phyloP scores from a whole-genome alignment of 2,888 invertebrate species.

The Chrysolina haemoptera region DNA sequence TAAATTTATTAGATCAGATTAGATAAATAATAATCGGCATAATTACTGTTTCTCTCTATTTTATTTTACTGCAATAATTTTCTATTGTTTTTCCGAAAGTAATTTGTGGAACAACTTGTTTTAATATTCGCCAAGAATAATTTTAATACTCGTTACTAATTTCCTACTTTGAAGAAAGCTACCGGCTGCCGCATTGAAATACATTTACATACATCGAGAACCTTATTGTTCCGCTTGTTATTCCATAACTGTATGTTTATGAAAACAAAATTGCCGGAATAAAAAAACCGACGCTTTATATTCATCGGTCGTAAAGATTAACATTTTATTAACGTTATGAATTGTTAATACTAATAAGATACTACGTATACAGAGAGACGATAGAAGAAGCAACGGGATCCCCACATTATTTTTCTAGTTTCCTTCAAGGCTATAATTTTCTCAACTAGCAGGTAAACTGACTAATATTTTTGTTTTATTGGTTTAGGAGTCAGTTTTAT shows the following conservation, averaged over 20 bases:
- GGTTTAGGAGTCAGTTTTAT: constrained; percentile 28
- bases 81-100: too few species aligned
- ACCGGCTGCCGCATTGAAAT: not conserved
- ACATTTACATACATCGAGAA: constrained; percentile 6
- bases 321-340: constrained; percentile 25
- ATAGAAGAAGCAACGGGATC: not conserved
- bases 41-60: too few species aligned
- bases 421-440: constrained; percentile 29
- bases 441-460: constrained; percentile 21
- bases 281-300: constrained; percentile 23
- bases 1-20: too few species aligned
- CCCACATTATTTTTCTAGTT: not conserved
- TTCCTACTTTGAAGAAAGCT: not conserved
- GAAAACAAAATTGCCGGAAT: constrained; percentile 14
- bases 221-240: constrained; percentile 9
- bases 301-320: constrained; percentile 26
- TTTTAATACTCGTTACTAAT: not conserved
- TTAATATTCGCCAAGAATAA: too few species aligned
- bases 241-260: constrained; percentile 23
- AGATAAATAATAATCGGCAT: too few species aligned
- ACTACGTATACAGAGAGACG: not conserved
- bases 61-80: too few species aligned
- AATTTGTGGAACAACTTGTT: too few species aligned
- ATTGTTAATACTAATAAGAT: constrained; percentile 17
- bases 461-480: constrained; percentile 33